These are phyloP conservation scores for Seira ritae DNA, from an alignment of 2,888 invertebrate species.

Conservation along the genomic window DNA sequence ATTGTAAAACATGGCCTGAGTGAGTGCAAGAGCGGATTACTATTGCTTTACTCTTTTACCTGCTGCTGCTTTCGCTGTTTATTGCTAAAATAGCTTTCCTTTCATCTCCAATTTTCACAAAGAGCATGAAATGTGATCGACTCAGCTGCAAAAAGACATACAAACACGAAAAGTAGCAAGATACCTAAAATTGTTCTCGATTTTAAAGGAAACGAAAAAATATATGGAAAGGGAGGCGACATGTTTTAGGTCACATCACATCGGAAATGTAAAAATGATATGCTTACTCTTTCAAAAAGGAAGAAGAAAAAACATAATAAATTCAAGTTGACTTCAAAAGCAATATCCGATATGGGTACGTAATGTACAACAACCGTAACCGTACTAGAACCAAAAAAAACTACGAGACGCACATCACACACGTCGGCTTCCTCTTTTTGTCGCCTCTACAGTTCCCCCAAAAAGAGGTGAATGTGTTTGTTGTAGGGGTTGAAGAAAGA, in stretches of 20 bases:
- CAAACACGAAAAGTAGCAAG: no score
- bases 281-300: constrained; percentile 15
- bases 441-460: neutral
- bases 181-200: no score
- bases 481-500: constrained; percentile 14
- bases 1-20: no score
- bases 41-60: no score
- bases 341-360: constrained; percentile 43
- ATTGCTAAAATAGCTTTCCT: no score
- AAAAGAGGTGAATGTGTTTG: constrained; percentile 26
- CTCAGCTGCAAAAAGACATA: no score
- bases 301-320: constrained; percentile 49
- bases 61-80: no score
- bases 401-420: neutral
- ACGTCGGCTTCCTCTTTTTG: neutral
- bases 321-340: constrained; percentile 60
- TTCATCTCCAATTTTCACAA: no score
- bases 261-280: constrained; percentile 64
- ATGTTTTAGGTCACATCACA: constrained; percentile 58
- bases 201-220: neutral
- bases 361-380: no score
- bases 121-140: no score
- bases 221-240: neutral
- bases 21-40: no score
- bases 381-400: no score